Base-by-base conservation (phyloP, 2,888 invertebrate genomes). In the Drosophila paramelanica region DNA sequence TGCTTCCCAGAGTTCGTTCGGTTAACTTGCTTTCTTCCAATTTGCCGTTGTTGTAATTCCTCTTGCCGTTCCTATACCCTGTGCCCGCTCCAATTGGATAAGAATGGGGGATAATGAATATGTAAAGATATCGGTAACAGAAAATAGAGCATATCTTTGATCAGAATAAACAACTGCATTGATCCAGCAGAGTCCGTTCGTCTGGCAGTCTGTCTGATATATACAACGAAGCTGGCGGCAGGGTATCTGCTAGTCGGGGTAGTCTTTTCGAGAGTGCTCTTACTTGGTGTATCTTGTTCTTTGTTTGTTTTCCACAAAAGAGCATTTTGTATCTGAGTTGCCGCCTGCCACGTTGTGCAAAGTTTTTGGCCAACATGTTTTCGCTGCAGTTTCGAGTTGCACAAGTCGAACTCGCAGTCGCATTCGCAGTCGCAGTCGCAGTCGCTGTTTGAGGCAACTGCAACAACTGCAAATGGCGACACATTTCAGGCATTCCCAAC, bases 401-500 rank as follows among this genome's bases (percentile, higher is more conserved):
- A 58, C 77, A 53, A 67, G 69, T 62, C 65, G 76, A 61, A 50
- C 33, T 69, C 42, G 69, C 31, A 20, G 56, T 55, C 49, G 61
- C 39, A 51, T 57, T 20, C 53, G 52, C 51, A 46, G 38, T 55
- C 31, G 27, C 31, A 20, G 56, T 55, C 43, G 61, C 39, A 51
- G 60, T 20, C 53, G 56, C 53, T 42, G 41, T 55, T 43, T 17
- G 14, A 8, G 5, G 72, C 67, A 67, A 55, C 38, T 56, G 51
- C 58, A 68, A 56, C 75, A 61, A 80, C 78, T 65, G 60, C 79
- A 87, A 81, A 67, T 70, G 80, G 73, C 74, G 83, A 84, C 86
- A 88, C 80, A 83, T 82, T 85, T 73, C 77, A 69, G 59, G 57
- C 82, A 88, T 77, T 88, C 79, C 71, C 83, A 82, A 68, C 86